A percentile compares a stretch with the other conserved stretches of the same genome.
Evolutionary conservation across 2,113 vertebrate species (phyloP).

Genomic region (Prunella himalayana): DNA sequence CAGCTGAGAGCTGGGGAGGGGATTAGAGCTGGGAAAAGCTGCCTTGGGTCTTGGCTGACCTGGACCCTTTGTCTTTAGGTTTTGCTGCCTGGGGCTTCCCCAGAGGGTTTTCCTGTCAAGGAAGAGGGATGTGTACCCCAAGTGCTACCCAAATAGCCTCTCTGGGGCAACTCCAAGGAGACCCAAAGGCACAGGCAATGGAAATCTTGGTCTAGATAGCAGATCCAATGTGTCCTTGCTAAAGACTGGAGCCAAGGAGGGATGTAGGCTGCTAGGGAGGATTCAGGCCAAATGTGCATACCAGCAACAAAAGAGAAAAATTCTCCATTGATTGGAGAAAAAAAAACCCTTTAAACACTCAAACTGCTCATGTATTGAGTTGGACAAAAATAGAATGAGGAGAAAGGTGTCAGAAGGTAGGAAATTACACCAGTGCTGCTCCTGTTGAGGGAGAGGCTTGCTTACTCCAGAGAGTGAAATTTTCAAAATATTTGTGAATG

Average conservation of each 20-base stretch:
- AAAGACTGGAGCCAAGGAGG: background rate
- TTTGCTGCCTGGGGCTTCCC: background rate
- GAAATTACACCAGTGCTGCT: background rate
- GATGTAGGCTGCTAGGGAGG: background rate
- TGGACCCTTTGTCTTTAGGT: background rate
- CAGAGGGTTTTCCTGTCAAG: background rate
- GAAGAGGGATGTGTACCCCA: background rate
- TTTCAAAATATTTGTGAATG: background rate
- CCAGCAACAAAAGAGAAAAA: background rate
- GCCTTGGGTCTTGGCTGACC: background rate
- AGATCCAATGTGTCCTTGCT: background rate
- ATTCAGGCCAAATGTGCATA: background rate
- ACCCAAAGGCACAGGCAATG: background rate
- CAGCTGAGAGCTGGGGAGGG: background rate
- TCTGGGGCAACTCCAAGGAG: background rate
- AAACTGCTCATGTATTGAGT: background rate
- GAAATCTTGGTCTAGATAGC: background rate
- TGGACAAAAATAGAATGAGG: background rate
- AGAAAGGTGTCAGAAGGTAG: background rate
- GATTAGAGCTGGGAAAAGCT: background rate
- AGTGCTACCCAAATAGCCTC: background rate
- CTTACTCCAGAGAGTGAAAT: background rate
- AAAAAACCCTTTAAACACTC: accelerated
- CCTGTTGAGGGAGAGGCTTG: background rate
- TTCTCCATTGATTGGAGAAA: background rate